Percentiles rank a stretch among this genome's conserved stretches.
Conservation (phyloP, 2,888 invertebrate species). For the Orthonevra nobilis region DNA sequence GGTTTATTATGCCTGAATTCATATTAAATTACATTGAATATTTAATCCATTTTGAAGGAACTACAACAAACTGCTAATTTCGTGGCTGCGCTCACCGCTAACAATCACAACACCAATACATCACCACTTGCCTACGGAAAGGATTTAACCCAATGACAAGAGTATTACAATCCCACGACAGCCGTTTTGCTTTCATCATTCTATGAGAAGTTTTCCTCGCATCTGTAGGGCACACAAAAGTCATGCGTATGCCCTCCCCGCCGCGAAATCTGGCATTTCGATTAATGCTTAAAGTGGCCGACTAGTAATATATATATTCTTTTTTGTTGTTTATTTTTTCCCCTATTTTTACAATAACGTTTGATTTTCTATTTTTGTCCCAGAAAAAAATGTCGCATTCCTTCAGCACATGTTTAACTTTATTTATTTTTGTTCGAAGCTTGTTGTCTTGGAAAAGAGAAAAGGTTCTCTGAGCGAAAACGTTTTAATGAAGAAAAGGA, state of each 20-base stretch:
- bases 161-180: slow-evolving; percentile 64
- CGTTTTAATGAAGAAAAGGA: slow-evolving; percentile 35
- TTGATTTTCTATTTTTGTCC: slow-evolving; percentile 47
- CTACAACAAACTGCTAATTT: slow-evolving; percentile 46
- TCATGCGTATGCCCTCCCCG: slow-evolving; percentile 26
- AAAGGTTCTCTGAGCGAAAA: slow-evolving; percentile 53
- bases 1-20: slow-evolving; percentile 2
- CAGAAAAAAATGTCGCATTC: slow-evolving; percentile 55
- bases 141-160: slow-evolving; percentile 67
- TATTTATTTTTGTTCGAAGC: slow-evolving; percentile 50
- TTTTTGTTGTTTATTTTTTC: slow-evolving; percentile 37
- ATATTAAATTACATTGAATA: background rate
- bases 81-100: slow-evolving; percentile 43
- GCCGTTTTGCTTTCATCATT: slow-evolving; percentile 65
- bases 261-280: slow-evolving; percentile 39
- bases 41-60: slow-evolving; percentile 18
- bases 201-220: slow-evolving; percentile 65
- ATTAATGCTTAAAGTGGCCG: slow-evolving; percentile 23
- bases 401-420: slow-evolving; percentile 32
- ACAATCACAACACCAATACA: slow-evolving; percentile 66
- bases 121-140: slow-evolving; percentile 69
- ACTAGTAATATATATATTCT: background rate
- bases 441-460: slow-evolving; percentile 34
- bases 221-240: slow-evolving; percentile 50
- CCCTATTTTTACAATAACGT: slow-evolving; percentile 56